These are phyloP conservation scores for Gasteruption jaculator DNA, from an alignment of 2,888 invertebrate genomes.

Conservation along the genomic window DNA sequence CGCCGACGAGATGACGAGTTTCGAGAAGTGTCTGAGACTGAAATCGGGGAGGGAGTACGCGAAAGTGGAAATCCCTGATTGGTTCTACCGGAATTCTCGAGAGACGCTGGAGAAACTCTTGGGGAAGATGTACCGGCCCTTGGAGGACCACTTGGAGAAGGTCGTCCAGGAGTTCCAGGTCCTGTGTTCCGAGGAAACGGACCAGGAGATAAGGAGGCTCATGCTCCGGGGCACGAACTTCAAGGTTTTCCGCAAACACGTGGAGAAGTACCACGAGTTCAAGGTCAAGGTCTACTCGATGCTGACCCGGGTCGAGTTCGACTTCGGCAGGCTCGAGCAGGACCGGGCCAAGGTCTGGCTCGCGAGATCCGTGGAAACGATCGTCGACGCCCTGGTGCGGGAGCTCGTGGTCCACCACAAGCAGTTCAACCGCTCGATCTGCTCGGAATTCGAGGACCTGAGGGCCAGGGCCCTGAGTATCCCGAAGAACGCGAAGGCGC, in stretches of 20 bases:
- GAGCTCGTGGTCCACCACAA: conserved; percentile 34
- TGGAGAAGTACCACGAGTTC: conserved; percentile 34
- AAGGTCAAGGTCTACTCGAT: conserved; percentile 32
- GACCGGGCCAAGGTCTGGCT: conserved; percentile 31
- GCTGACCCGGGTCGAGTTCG: conserved; percentile 33
- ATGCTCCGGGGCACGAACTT: conserved; percentile 26
- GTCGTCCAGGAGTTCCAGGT: conserved; percentile 32
- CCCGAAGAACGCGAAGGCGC: conserved; percentile 54
- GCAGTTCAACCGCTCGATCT: conserved; percentile 40
- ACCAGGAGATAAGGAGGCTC: conserved; percentile 21
- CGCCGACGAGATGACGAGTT: conserved; percentile 59
- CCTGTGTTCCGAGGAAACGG: conserved; percentile 26
- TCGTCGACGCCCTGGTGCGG: conserved; percentile 30
- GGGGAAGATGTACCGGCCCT: conserved; percentile 26
- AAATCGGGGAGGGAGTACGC: conserved; percentile 54
- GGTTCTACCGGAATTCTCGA: conserved; percentile 48
- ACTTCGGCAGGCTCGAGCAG: conserved; percentile 36
- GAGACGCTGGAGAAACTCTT: conserved; percentile 29
- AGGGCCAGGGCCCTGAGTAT: conserved; percentile 49
- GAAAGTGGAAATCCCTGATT: conserved; percentile 59
- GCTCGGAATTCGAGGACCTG: conserved; percentile 53
- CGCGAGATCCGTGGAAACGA: conserved; percentile 27
- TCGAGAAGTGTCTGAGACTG: conserved; percentile 54
- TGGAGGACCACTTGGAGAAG: conserved; percentile 27
- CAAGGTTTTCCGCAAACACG: conserved; percentile 29